These are phyloP conservation scores for Scaptomyza polygonia DNA, from an alignment of 2,888 invertebrate genomes.

Conservation along the genomic window DNA sequence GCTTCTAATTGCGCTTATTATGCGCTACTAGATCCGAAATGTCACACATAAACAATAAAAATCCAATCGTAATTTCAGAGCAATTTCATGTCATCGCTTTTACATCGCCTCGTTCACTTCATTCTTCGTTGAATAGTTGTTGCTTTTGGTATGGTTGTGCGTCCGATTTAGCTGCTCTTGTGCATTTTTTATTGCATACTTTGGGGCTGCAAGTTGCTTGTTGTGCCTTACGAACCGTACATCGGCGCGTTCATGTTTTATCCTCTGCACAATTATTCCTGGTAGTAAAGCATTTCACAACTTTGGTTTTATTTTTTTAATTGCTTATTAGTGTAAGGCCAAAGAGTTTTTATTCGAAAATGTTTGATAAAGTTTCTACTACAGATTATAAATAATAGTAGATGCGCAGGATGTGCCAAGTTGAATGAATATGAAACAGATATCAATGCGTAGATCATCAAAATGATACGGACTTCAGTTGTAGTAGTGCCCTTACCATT, in stretches of 20 bases:
- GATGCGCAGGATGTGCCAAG: no score
- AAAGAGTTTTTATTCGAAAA: no score
- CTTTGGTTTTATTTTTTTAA: no score
- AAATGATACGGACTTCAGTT: not conserved
- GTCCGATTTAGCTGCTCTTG: no score
- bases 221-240: slow-evolving; percentile 15
- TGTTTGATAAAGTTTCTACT: no score
- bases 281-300: not conserved
- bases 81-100: slow-evolving; percentile 35
- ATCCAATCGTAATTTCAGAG: slow-evolving; percentile 44
- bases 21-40: slow-evolving; percentile 44
- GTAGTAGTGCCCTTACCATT: not conserved
- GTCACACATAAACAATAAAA: slow-evolving; percentile 23
- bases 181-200: slow-evolving; percentile 29
- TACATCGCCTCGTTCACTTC: slow-evolving; percentile 5
- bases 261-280: slow-evolving; percentile 43
- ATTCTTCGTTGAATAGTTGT: not conserved
- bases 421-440: no score
- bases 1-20: slow-evolving; percentile 51
- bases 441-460: no score
- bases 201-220: slow-evolving; percentile 18
- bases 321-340: not conserved
- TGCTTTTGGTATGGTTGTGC: slow-evolving; percentile 10
- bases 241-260: slow-evolving; percentile 30
- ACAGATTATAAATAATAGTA: no score